Evolutionary conservation across 2,113 vertebrate genomes (phyloP).

Genomic region (Callaeas wilsoni): DNA sequence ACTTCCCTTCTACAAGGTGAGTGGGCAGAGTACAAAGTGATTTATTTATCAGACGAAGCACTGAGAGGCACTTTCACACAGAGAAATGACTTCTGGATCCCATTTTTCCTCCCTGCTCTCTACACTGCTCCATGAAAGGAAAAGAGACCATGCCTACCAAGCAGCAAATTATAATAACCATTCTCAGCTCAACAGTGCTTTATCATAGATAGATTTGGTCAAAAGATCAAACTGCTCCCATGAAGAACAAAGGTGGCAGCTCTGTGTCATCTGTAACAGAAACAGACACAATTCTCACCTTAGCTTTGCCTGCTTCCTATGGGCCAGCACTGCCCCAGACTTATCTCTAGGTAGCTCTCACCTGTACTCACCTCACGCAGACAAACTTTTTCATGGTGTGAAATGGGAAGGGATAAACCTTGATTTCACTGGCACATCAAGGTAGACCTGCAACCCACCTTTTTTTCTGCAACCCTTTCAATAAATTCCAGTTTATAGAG

Average conservation of each 20-base stretch:
- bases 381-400: not conserved
- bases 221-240: not conserved
- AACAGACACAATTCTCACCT: not conserved
- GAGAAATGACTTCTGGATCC: not conserved
- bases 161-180: not conserved
- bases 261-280: not conserved
- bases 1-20: not conserved
- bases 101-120: not conserved
- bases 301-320: not conserved
- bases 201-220: not conserved
- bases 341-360: not conserved
- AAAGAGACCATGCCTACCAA: not conserved
- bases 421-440: not conserved
- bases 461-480: not conserved
- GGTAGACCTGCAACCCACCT: not conserved
- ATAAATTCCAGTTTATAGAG: not conserved
- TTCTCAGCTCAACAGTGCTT: not conserved
- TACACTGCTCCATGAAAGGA: not conserved
- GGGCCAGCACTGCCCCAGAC: not conserved
- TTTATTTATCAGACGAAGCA: not conserved
- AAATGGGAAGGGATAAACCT: not conserved
- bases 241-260: not conserved
- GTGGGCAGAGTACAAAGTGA: not conserved
- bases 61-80: not conserved
- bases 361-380: not conserved